Base-by-base conservation (phyloP, 2,888 invertebrate genomes). In the Agrochola lychnidis region DNA sequence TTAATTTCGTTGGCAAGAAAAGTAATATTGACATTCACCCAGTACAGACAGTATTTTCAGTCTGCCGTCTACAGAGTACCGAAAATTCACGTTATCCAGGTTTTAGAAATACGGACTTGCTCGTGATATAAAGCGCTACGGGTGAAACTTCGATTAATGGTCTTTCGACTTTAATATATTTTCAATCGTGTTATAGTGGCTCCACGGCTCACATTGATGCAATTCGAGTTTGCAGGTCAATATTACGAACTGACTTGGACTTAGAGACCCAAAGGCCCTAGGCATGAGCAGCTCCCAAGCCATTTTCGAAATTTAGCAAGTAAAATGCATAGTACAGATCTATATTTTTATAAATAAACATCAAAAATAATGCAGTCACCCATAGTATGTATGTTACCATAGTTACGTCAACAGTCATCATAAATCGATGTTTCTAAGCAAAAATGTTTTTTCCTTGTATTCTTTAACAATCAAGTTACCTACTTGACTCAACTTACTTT, bases 161-260 rank as follows among this genome's bases (percentile, higher is more conserved):
- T 4, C 57, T 66, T n/a, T 57, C 56, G 56, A 72, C 57, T 77
- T 62, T 66, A 66, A 72, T 78, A 59, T 40, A 78, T 57, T 73
- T 78, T 70, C 62, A 16, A 70, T 72, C 66, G 30, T 16, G 25
- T 30, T 66, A n/a, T 14, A 69, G 30, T 68, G 16, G 30, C 16
- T 16, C 36, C 9, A 36, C 22, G 22, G 6, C 36, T 40, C 36
- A 9, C 56, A 30, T 9, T 30, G 63, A 59, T 68, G 59, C 14
- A 48, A 48, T 53, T 63, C 10, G 22, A 57, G 25, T 56, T 74
- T n/a, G n/a, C 45, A 22, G 45, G n/a, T 42, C 12, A 14, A 59
- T 61, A 42, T 42, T 7, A 30, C 9, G 10, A 67, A 61, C n/a
- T n/a, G 1, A 56, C 56, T 4, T 10, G 53, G 53, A 53, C 4